A percentile compares a stretch with the other conserved stretches of the same genome.
These are phyloP conservation scores for Pterostichus madidus DNA, from an alignment of 2,888 invertebrate species.

Conservation along the genomic window DNA sequence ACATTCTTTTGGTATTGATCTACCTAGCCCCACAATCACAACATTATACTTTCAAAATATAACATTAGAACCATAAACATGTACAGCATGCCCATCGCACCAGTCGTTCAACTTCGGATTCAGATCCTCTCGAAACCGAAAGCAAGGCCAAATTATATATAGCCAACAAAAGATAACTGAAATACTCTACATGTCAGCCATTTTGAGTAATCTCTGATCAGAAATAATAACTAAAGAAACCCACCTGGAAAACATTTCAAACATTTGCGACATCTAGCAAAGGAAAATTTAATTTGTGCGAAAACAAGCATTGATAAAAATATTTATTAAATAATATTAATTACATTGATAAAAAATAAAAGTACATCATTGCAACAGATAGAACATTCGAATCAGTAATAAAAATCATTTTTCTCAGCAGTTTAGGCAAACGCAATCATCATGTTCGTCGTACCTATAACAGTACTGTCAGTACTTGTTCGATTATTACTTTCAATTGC, in stretches of 20 bases:
- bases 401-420: conserved; percentile 44
- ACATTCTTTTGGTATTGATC: conserved; percentile 63
- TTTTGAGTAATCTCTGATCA: conserved; percentile 56
- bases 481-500: conserved; percentile 30
- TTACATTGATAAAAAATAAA: conserved; percentile 17
- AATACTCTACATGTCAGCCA: conserved; percentile 66
- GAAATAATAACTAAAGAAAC: conserved; percentile 57
- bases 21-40: conserved; percentile 64
- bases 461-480: conserved; percentile 24
- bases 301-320: conserved; percentile 18
- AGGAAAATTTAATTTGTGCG: not conserved
- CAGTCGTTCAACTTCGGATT: conserved; percentile 62
- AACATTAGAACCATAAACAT: conserved; percentile 63
- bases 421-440: conserved; percentile 50
- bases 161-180: conserved; percentile 66
- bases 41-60: conserved; percentile 50
- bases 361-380: conserved; percentile 20
- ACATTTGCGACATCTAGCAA: conserved; percentile 38
- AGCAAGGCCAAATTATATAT: conserved; percentile 66
- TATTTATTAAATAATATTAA: conserved; percentile 39
- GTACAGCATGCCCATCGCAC: conserved; percentile 56
- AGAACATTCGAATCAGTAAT: not conserved
- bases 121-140: conserved; percentile 64
- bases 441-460: conserved; percentile 52
- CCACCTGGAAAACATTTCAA: not conserved